These are phyloP conservation scores for Oryzias sinensis DNA, from an alignment of 2,797 vertebrate species.

Conservation along the genomic window DNA sequence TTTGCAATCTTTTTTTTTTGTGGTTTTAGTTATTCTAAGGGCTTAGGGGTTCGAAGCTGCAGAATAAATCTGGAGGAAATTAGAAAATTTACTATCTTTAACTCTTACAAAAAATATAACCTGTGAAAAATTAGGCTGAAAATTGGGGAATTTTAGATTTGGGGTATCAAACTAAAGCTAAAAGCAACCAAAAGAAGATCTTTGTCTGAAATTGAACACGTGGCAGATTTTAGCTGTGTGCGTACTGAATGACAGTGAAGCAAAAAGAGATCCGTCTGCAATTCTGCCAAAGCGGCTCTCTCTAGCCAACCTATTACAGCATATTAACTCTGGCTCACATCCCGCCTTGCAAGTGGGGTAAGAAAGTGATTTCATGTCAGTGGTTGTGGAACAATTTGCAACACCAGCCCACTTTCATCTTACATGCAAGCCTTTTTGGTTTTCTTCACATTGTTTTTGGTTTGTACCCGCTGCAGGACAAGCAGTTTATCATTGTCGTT, in stretches of 20 bases:
- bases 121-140: too few species aligned
- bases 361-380: constrained; percentile 42
- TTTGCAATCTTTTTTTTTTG: too few species aligned
- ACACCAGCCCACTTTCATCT: constrained; percentile 18
- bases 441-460: constrained; percentile 18
- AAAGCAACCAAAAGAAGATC: neutral
- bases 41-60: too few species aligned
- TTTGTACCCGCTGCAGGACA: constrained; percentile 26
- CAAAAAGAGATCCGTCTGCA: constrained; percentile 19
- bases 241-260: constrained; percentile 3
- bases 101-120: too few species aligned
- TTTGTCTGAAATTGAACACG: neutral
- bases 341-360: constrained; percentile 26
- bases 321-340: constrained; percentile 34
- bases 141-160: neutral
- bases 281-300: constrained; percentile 11
- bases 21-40: too few species aligned
- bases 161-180: neutral
- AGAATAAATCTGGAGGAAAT: too few species aligned
- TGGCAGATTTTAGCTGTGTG: constrained; percentile 7
- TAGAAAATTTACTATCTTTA: too few species aligned
- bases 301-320: constrained; percentile 19
- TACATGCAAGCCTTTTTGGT: constrained; percentile 11
- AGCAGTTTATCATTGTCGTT: constrained; percentile 21
- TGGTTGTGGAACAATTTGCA: constrained; percentile 36